phyloP scores from a whole-genome alignment of 1,140 invertebrate genomes.

The Aphelenchoides avenae region DNA sequence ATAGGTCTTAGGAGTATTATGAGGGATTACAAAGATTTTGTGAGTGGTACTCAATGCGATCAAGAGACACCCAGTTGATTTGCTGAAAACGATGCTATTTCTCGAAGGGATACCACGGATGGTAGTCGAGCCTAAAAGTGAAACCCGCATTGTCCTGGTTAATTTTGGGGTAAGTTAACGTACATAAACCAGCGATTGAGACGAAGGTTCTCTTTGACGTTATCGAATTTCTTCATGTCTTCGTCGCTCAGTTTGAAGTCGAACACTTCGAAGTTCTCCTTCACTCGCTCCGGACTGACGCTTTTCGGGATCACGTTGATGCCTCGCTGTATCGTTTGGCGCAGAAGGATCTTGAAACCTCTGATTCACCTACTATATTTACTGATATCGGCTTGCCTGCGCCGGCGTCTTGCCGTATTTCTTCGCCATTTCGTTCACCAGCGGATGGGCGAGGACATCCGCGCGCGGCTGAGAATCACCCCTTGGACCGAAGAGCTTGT shows the following conservation, averaged over 20 bases:
- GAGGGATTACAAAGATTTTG: no score
- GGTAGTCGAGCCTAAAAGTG: no score
- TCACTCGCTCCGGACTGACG: slow-evolving; percentile 56
- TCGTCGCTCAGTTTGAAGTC: slow-evolving; percentile 44
- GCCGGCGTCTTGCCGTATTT: slow-evolving; percentile 66
- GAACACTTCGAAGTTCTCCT: slow-evolving; percentile 52
- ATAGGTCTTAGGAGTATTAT: no score
- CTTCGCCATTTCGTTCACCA: slow-evolving; percentile 61
- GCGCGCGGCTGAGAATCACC: background rate
- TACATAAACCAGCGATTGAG: slow-evolving; percentile 16
- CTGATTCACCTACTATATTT: background rate
- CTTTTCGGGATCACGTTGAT: no score
- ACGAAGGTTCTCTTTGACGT: slow-evolving; percentile 17
- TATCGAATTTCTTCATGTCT: slow-evolving; percentile 19
- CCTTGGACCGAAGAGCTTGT: no score
- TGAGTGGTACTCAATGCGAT: no score
- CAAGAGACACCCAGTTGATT: no score
- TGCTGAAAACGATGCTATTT: no score
- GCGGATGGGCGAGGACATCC: slow-evolving; percentile 60
- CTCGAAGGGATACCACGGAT: no score
- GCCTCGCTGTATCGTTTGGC: slow-evolving; percentile 20
- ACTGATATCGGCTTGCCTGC: slow-evolving; percentile 66
- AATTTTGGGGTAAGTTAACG: no score
- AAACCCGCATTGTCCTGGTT: no score
- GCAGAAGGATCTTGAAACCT: slow-evolving; percentile 64